Evolutionary conservation across 2,888 invertebrate genomes (phyloP).

Genomic region (Nemotelus pantherinus): DNA sequence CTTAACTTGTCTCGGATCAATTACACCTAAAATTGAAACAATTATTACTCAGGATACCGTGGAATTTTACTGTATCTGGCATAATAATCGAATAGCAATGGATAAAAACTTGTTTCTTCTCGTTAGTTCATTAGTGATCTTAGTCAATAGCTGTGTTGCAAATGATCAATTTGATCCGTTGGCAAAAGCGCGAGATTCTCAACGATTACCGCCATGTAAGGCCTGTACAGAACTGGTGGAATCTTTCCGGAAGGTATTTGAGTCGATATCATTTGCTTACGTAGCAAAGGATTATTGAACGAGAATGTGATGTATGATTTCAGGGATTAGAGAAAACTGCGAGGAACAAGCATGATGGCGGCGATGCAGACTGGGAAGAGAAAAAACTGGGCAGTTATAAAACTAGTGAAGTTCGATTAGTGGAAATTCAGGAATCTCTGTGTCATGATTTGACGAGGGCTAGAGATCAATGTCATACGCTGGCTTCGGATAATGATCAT

Average conservation of each 20-base stretch:
- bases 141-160: conserved; percentile 4
- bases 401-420: conserved; percentile 86
- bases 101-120: background rate
- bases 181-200: conserved; percentile 59
- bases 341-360: conserved; percentile 91
- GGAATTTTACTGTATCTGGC: too few species aligned
- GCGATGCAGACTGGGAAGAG: conserved; percentile 94
- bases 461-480: conserved; percentile 81
- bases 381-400: conserved; percentile 84
- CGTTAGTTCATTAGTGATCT: background rate
- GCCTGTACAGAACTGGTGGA: conserved; percentile 78
- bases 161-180: background rate
- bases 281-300: conserved; percentile 21
- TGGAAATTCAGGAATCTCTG: conserved; percentile 89
- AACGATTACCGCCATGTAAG: conserved; percentile 78
- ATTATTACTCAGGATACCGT: too few species aligned
- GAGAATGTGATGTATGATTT: background rate
- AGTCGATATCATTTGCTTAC: conserved; percentile 29
- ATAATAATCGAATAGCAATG: background rate
- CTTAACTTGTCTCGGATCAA: conserved; percentile 10
- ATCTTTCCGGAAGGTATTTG: conserved; percentile 72
- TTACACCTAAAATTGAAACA: too few species aligned
- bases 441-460: conserved; percentile 80
- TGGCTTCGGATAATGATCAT: conserved; percentile 85
- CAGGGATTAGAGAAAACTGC: conserved; percentile 81